Percentiles rank a stretch among this genome's conserved stretches.
phyloP scores from a whole-genome alignment of 2,113 vertebrate species.

The Pterocles burchelli region DNA sequence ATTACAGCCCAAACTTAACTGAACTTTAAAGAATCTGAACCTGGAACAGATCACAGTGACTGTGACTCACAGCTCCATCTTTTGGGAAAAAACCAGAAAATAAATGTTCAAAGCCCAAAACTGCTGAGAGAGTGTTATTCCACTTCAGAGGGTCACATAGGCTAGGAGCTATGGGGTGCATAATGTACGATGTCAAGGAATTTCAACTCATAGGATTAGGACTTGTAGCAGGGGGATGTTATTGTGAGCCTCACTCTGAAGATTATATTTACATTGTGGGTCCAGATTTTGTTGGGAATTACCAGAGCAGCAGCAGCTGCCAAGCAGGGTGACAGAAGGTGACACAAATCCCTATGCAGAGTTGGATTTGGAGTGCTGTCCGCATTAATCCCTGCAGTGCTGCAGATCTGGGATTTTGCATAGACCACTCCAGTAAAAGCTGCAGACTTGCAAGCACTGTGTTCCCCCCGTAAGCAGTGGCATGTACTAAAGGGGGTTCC shows the following conservation, averaged over 20 bases:
- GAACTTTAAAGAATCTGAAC: not conserved
- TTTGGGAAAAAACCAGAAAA: not conserved
- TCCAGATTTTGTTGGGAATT: not conserved
- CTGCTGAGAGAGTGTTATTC: not conserved
- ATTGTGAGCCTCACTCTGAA: not conserved
- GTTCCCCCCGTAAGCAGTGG: not conserved
- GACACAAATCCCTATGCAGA: not conserved
- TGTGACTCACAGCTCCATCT: not conserved
- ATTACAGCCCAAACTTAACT: not conserved
- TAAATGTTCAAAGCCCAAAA: not conserved
- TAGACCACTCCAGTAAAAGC: not conserved
- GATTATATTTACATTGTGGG: not conserved
- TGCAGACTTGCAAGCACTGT: not conserved
- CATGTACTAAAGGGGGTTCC: not conserved
- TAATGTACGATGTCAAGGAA: rapidly evolving
- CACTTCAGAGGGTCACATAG: not conserved
- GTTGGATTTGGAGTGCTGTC: not conserved
- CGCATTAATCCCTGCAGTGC: not conserved
- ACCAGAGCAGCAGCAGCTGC: not conserved
- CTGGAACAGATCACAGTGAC: not conserved
- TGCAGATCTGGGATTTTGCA: not conserved
- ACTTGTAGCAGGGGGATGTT: not conserved
- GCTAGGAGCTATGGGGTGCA: not conserved
- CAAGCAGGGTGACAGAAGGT: not conserved
- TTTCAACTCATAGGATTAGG: not conserved